Evolutionary conservation across 2,113 vertebrate genomes (phyloP), one percentile per base, ranked within the genome.

Genomic region (Pomatorhinus ruficollis): DNA sequence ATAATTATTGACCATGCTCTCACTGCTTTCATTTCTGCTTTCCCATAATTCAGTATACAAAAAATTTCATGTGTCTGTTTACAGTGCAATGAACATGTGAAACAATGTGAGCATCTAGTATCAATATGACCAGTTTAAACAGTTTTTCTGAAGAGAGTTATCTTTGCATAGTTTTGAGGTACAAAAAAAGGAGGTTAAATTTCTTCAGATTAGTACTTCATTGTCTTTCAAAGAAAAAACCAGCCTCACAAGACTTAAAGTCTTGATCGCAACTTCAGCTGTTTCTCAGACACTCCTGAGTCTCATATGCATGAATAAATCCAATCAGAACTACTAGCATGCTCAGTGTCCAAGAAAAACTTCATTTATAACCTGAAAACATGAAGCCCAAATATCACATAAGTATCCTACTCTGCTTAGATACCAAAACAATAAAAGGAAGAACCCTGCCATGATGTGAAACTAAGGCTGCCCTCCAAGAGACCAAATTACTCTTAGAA

Each of bases 321-420:
- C 75, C 40, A 92, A 79, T 87, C 90, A 93, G 90, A 82, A 69
- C 71, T 87, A 95, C 65, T 74, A 85, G 78, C 30, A 68, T 33
- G n/a, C 40, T 87, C 65, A 63, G 74, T 24, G 59, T 91, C 95
- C 92, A 94, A 96, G 77, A 93, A 97, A 95, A 97, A 92, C 83
- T 88, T 80, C 15, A 93, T 93, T 95, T 95, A 96, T 95, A 96
- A 96, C 82, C 91, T 83, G 66, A 93, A 96, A 96, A 95, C 84
- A 95, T 20, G 66, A 89, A 94, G 87, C 16, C 82, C 60, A 92
- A 95, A 89, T 84, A 96, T 82, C 95, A 89, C 56, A 53, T 28
- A 90, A 96, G 78, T 95, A 83, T 60, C 64, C 37, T 74, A 42
- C 40, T 44, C 86, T 97, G 88, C 90, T 84, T 89, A 83, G 82